Conservation (phyloP, 37 sponge, comb jelly and placozoan species). For the Chondrosia reniformis region DNA sequence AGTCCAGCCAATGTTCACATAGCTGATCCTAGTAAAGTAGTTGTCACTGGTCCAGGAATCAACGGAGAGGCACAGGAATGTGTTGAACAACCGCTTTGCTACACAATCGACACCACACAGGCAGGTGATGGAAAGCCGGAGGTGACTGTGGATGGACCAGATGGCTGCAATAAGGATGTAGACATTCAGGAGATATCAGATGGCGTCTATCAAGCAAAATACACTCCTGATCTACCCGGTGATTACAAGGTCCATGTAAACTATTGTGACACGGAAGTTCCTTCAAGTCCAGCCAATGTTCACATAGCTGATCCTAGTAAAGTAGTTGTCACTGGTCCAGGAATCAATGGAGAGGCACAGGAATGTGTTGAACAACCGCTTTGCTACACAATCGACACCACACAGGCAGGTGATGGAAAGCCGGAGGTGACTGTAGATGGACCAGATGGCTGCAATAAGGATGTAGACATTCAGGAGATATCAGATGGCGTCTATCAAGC, state of each 20-base stretch:
- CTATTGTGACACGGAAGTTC: conserved; percentile 61
- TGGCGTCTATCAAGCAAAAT: conserved; percentile 53
- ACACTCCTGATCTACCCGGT: conserved; percentile 77
- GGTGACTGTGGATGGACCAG: conserved; percentile 49
- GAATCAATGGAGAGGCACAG: conserved; percentile 58
- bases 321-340: conserved; percentile 59
- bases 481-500: neutral
- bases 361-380: conserved; percentile 43
- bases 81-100: conserved; percentile 61
- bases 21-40: conserved; percentile 76
- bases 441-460: conserved; percentile 16
- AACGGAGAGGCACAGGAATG: conserved; percentile 70
- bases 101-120: conserved; percentile 71
- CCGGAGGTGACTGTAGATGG: conserved; percentile 36
- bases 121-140: conserved; percentile 58
- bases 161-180: conserved; percentile 54
- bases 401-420: conserved; percentile 81
- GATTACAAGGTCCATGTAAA: conserved; percentile 61
- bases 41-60: conserved; percentile 88
- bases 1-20: conserved; percentile 74
- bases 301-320: conserved; percentile 74
- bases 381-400: conserved; percentile 60
- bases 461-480: conserved; percentile 1
- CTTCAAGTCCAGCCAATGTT: conserved; percentile 65
- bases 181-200: conserved; percentile 54